phyloP scores from a whole-genome alignment of 2,888 invertebrate species.

The Chrysolina americana region DNA sequence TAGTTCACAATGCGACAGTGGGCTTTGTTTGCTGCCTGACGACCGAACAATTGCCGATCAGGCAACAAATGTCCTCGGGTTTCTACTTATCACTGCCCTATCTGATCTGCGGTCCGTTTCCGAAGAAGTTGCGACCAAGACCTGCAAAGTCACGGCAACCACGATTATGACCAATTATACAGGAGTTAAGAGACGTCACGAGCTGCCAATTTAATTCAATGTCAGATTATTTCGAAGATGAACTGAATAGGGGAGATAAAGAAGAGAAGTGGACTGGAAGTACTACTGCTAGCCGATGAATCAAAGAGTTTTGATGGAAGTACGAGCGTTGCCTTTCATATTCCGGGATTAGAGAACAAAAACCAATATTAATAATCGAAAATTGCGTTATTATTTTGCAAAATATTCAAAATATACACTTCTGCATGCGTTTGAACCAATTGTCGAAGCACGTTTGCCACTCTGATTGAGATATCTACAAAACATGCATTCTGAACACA shows the following conservation, averaged over 20 bases:
- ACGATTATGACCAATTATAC: slow-evolving; percentile 59
- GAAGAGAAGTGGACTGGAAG: background rate
- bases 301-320: no score
- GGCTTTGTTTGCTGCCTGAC: slow-evolving; percentile 66
- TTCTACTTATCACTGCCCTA: slow-evolving; percentile 64
- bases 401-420: no score
- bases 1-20: slow-evolving; percentile 67
- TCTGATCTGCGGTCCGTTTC: slow-evolving; percentile 56
- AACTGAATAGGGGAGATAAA: slow-evolving; percentile 11
- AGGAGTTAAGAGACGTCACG: slow-evolving; percentile 58
- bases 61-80: slow-evolving; percentile 65
- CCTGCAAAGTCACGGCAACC: slow-evolving; percentile 21
- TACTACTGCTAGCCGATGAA: background rate
- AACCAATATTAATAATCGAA: no score
- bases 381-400: no score
- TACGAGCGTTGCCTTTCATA: no score
- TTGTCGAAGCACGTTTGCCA: no score
- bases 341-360: no score
- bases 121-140: slow-evolving; percentile 44
- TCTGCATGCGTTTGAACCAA: no score
- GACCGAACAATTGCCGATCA: slow-evolving; percentile 66
- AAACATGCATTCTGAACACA: no score
- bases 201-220: slow-evolving; percentile 53
- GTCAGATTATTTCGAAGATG: slow-evolving; percentile 38
- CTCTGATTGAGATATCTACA: no score